phyloP scores from a whole-genome alignment of 2,797 vertebrate species.

The Lithobates sylvaticus region DNA sequence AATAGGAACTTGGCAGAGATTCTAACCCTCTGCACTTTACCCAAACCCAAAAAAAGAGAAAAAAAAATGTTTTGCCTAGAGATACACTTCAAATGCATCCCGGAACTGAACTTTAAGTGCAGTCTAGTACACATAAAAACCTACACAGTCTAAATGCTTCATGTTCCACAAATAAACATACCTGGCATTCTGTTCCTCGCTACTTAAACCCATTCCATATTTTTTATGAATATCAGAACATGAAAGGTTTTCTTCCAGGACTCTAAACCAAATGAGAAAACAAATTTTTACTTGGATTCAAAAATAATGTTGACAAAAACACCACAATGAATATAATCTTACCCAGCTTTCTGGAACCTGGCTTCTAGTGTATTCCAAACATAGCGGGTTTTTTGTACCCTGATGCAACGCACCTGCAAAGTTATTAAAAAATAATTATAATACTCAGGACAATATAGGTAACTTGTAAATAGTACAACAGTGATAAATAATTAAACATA shows the following conservation, averaged over 20 bases:
- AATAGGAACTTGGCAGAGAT: too few relatives aligned
- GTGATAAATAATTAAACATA: too few relatives aligned
- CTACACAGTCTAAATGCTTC: too few relatives aligned
- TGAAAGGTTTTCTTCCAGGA: constrained; percentile 71
- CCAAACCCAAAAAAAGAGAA: too few relatives aligned
- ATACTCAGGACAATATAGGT: too few relatives aligned
- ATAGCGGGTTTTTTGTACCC: constrained; percentile 76
- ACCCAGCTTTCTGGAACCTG: constrained; percentile 75
- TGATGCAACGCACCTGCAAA: constrained; percentile 72
- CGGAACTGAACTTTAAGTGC: too few relatives aligned
- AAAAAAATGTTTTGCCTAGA: too few relatives aligned
- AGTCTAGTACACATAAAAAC: too few relatives aligned
- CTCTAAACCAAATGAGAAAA: constrained; percentile 59
- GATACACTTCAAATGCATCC: too few relatives aligned
- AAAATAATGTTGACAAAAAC: neutral
- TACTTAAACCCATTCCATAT: constrained; percentile 72
- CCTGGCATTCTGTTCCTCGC: constrained; percentile 72
- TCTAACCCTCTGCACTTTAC: too few relatives aligned
- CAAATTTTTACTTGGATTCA: neutral
- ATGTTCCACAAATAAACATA: constrained; percentile 51
- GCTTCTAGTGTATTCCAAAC: constrained; percentile 72
- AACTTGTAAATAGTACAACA: too few relatives aligned
- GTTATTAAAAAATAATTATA: constrained; percentile 25
- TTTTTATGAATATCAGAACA: constrained; percentile 71
- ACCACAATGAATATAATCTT: constrained; percentile 52